Conservation (phyloP, 2,888 invertebrate species). For the Meandrusa payeni region DNA sequence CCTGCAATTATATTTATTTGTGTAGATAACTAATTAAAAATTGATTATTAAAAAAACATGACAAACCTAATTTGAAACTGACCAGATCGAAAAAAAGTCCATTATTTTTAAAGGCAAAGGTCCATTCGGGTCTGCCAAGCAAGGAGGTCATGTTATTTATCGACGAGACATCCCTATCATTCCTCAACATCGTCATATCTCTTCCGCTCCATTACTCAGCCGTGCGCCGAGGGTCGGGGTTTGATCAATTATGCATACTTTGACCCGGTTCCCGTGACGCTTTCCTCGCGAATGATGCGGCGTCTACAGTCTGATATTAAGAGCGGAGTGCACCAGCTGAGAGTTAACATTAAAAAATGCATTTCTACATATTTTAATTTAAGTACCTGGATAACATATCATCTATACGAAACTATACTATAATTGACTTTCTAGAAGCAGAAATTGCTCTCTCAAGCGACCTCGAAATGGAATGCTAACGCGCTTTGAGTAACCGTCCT, state of each 20-base stretch:
- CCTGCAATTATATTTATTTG: too few relatives aligned
- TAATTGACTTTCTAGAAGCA: too few relatives aligned
- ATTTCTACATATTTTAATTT: too few relatives aligned
- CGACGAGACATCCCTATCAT: constrained; percentile 30
- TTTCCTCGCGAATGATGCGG: constrained; percentile 1
- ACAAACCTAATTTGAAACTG: too few relatives aligned
- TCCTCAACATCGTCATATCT: constrained; percentile 50
- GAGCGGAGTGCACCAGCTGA: not conserved
- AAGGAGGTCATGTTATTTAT: constrained; percentile 17
- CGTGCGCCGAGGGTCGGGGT: constrained; percentile 10
- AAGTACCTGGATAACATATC: too few relatives aligned
- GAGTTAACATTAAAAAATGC: not conserved
- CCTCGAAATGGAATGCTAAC: too few relatives aligned
- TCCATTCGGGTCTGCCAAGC: not conserved
- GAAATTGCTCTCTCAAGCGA: too few relatives aligned
- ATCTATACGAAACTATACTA: too few relatives aligned
- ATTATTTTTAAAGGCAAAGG: not conserved
- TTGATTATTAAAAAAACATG: too few relatives aligned
- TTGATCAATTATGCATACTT: constrained; percentile 41
- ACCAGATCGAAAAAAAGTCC: too few relatives aligned
- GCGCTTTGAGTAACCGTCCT: too few relatives aligned
- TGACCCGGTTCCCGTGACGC: constrained; percentile 31
- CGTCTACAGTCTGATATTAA: constrained; percentile 9
- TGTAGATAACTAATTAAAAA: too few relatives aligned
- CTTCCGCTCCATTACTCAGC: constrained; percentile 52